These are phyloP conservation scores for Neostethus bicornis DNA, from an alignment of 2,797 vertebrate genomes.

Conservation along the genomic window DNA sequence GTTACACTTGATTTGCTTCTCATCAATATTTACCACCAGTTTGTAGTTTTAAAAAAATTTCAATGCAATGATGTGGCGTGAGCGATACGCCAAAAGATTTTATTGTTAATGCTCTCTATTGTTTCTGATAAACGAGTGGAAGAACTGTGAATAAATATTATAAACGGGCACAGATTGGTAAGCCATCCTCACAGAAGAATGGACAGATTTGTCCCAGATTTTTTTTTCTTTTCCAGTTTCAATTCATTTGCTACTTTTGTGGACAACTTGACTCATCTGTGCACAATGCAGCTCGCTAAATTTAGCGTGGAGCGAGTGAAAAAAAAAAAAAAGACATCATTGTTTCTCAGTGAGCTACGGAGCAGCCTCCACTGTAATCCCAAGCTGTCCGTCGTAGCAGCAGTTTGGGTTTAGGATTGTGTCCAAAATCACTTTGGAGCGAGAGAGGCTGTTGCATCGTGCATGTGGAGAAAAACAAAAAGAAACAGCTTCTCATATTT, in stretches of 20 bases:
- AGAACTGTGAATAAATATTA: constrained; percentile 29
- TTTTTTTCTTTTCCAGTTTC: constrained; percentile 30
- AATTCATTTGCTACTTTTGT: constrained; percentile 60
- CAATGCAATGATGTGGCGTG: constrained; percentile 24
- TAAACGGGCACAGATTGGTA: constrained; percentile 52
- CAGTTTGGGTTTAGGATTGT: constrained; percentile 63
- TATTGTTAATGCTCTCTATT: constrained; percentile 45
- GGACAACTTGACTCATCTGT: constrained; percentile 56
- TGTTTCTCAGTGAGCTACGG: constrained; percentile 50
- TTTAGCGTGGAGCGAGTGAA: constrained; percentile 60
- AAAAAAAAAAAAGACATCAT: constrained; percentile 69
- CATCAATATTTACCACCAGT: constrained; percentile 3
- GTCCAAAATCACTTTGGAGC: constrained; percentile 67
- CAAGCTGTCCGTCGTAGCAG: constrained; percentile 68
- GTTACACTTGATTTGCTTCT: constrained; percentile 18
- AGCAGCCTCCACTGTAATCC: constrained; percentile 62
- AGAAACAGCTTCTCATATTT: constrained; percentile 66
- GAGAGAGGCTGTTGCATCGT: constrained; percentile 44
- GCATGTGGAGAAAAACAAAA: constrained; percentile 46
- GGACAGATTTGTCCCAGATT: constrained; percentile 58
- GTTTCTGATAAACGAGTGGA: constrained; percentile 33
- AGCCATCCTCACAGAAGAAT: constrained; percentile 48
- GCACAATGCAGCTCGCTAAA: constrained; percentile 59
- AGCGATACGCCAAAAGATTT: constrained; percentile 13
- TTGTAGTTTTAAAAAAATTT: constrained; percentile 14